Evolutionary conservation across 1,140 invertebrate species (phyloP).

Genomic region (Ptiloglossa arizonensis): DNA sequence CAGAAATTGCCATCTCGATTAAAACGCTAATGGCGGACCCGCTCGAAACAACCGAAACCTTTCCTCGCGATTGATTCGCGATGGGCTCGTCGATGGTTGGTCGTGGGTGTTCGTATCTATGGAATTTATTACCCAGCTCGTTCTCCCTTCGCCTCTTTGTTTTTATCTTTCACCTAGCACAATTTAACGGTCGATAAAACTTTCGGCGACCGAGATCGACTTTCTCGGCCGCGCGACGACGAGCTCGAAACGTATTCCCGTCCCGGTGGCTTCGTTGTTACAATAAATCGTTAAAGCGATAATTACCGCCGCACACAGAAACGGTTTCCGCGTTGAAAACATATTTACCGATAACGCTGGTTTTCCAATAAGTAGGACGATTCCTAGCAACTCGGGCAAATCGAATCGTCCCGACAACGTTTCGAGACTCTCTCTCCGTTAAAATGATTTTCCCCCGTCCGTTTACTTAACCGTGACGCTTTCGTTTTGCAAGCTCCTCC

Average conservation of each 20-base stretch:
- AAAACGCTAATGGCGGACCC: background rate
- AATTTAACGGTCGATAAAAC: slow-evolving; percentile 55
- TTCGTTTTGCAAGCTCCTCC: no score
- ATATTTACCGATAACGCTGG: background rate
- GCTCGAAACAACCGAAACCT: slow-evolving; percentile 14
- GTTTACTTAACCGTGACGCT: no score
- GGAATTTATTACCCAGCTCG: slow-evolving; percentile 21
- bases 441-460: no score
- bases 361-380: background rate
- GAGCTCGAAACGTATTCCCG: background rate
- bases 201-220: slow-evolving; percentile 36
- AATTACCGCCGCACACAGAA: background rate
- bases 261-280: background rate
- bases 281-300: background rate
- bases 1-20: no score
- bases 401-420: background rate
- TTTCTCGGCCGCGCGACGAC: slow-evolving; percentile 36
- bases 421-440: no score
- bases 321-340: background rate
- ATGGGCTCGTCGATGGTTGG: background rate
- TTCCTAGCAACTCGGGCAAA: background rate
- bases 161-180: slow-evolving; percentile 1
- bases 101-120: slow-evolving; percentile 6
- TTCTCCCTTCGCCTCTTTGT: no score
- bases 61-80: slow-evolving; percentile 26